Percentiles rank a stretch among this genome's conserved stretches.
Evolutionary conservation across 1,140 invertebrate genomes (phyloP).

Genomic region (Nilaparvata lugens): DNA sequence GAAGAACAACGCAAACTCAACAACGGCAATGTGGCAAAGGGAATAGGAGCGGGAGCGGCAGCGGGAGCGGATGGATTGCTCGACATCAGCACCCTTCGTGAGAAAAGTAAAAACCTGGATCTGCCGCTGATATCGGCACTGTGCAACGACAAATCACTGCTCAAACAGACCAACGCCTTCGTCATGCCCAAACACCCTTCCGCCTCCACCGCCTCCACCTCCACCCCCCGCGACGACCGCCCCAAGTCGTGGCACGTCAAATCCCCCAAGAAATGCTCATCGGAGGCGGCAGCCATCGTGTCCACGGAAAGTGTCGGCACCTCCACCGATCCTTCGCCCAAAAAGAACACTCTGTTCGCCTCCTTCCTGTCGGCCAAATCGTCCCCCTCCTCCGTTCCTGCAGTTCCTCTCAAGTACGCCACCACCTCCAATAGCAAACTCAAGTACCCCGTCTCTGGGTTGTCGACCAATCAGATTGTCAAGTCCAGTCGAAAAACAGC

Average conservation of each 20-base stretch:
- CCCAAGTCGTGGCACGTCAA: constrained; percentile 26
- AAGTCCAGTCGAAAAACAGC: constrained; percentile 45
- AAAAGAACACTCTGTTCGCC: constrained; percentile 21
- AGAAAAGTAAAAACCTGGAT: constrained; percentile 79
- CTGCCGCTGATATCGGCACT: constrained; percentile 79
- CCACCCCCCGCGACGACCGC: constrained; percentile 30
- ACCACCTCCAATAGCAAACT: constrained; percentile 20
- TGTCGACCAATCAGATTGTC: constrained; percentile 46
- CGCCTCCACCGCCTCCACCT: constrained; percentile 37
- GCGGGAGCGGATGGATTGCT: constrained; percentile 39
- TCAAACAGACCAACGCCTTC: constrained; percentile 77
- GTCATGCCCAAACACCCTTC: constrained; percentile 67
- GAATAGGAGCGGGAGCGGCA: neutral
- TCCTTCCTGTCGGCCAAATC: constrained; percentile 23
- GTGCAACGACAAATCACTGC: constrained; percentile 75
- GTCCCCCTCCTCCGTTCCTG: constrained; percentile 9
- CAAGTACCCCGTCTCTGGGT: constrained; percentile 51
- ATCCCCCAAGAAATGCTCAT: neutral
- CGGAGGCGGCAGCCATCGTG: neutral
- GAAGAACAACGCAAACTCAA: neutral
- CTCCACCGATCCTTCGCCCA: neutral
- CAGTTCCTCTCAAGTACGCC: constrained; percentile 10
- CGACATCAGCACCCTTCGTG: constrained; percentile 69
- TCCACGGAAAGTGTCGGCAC: constrained; percentile 1
- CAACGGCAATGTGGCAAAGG: neutral